Evolutionary conservation across 2,797 vertebrate genomes (phyloP).

Genomic region (Lutjanus campechanus): DNA sequence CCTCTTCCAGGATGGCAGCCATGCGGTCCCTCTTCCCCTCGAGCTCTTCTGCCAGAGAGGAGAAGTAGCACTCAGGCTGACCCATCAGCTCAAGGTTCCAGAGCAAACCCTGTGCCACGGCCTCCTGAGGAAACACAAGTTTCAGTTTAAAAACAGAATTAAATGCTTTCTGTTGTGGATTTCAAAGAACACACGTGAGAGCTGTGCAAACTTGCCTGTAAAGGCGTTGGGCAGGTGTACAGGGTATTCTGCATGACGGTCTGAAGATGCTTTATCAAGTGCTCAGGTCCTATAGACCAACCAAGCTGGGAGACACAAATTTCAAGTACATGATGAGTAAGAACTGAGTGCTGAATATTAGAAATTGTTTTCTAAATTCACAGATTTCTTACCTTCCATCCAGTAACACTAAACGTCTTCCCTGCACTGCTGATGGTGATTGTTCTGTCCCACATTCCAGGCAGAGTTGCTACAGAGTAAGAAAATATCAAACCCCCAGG

Average conservation of each 20-base stretch:
- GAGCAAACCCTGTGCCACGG: constrained; percentile 91
- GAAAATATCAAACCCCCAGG: not conserved
- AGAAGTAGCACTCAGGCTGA: constrained; percentile 93
- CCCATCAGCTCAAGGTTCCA: constrained; percentile 90
- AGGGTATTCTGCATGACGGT: constrained; percentile 94
- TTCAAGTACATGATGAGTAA: not conserved
- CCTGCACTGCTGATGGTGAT: constrained; percentile 95
- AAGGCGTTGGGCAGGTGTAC: constrained; percentile 93
- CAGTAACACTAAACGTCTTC: constrained; percentile 96
- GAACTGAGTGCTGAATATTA: not conserved
- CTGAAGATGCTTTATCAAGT: constrained; percentile 95
- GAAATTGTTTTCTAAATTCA: not conserved
- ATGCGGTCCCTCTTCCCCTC: constrained; percentile 92
- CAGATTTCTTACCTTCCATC: constrained; percentile 92
- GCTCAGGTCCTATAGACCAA: constrained; percentile 94
- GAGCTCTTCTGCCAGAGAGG: constrained; percentile 90
- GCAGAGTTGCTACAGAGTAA: constrained; percentile 88
- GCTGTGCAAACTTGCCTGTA: constrained; percentile 87
- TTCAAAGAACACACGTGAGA: not conserved
- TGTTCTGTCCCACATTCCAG: constrained; percentile 98
- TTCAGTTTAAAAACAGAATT: not conserved
- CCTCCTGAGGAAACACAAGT: constrained; percentile 86
- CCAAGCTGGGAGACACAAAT: constrained; percentile 88
- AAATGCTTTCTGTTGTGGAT: not conserved
- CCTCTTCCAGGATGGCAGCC: constrained; percentile 87